Evolutionary conservation across 2,797 vertebrate genomes (phyloP), one percentile per base, ranked within the genome.

Genomic region (Tapera naevia): DNA sequence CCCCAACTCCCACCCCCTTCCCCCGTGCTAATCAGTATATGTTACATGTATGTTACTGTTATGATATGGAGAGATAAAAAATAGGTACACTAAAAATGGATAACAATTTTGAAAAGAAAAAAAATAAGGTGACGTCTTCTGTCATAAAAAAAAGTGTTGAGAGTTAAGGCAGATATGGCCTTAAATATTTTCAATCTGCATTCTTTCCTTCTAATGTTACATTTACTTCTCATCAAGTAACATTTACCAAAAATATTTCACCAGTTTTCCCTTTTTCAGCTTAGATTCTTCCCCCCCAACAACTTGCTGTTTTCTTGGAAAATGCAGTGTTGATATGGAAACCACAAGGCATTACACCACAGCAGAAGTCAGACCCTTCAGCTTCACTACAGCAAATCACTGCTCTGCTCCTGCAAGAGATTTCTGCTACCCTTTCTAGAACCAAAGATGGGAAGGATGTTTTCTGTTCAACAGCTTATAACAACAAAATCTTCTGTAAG

Each of bases 81-180:
- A 58, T 2, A 37, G 0, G 3, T 11, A n/a, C 14, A 11, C 16
- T n/a, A 46, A 46, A 79, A 87, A 37, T 1, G 4, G 3, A 0
- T 4, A 50, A 56, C 8, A 37, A 51, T 12, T 57, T 48, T 21
- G 10, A 33, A 27, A 35, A 30, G 2, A 7, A 53, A 62, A 80
- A 23, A 41, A 11, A 23, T 13, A 61, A 43, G 1, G 5, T 19
- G 0, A 66, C 10, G 22, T 12, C 41, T 27, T 33, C 35, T 13
- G 5, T 9, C 10, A 41, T 9, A 35, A 67, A 74, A 71, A 67
- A 74, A 71, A 45, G 39, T 2, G 3, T 3, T 76, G 8, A 15
- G 43, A 41, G 13, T 30, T 33, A 71, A 61, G 17, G 11, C 24
- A 9, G 22, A 3, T 35, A 72, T 3, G 6, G 30, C 43, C 35